Base-by-base conservation (phyloP, 2,888 invertebrate species). In the Pterostichus madidus region DNA sequence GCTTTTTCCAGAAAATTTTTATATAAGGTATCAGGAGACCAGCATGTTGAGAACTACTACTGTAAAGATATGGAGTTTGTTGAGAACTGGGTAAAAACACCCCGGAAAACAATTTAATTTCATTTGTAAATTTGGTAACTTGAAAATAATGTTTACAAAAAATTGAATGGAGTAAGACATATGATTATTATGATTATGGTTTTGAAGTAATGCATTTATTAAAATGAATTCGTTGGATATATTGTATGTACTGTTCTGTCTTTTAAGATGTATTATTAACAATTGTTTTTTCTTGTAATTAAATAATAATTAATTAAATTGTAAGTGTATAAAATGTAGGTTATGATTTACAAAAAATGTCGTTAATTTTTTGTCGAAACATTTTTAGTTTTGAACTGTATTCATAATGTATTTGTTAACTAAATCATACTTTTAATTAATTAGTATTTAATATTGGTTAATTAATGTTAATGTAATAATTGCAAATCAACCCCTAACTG, bases 1-100 rank as follows among this genome's bases (percentile, higher is more conserved):
- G 91, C 91, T 91, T 91, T 91, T 91, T 91, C 91, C 90, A 91
- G 91, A 91, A 91, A 91, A 91, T 91, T 91, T 91, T 91, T 91
- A 91, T 91, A 91, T 91, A 91, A 91, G 89, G 90, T 90, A 91
- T 85, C 91, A 91, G 91, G 91, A 90, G 86, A 88, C 86, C 90
- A 91, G 89, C 87, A 90, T 5, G 5, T 31, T 11, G 3, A 49
- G 75, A 75, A 75, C 17, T n/a, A 49, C n/a, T 8, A 11, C 1
- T 17, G 59, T 4, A 44, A 17, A 31, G 8, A 3, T 10, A 1
- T 31, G 13, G 44, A 73, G 52, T 75, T 75, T 75, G 75, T 52
- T 75, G 32, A 32, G 31, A 5, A 39, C 3, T 7, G 17, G 17
- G 31, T 3, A 5, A 52, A 52, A 5, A 52, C 52, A 5, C 52